phyloP scores from a whole-genome alignment of 2,888 invertebrate species.

The Peribatodes rhomboidaria region DNA sequence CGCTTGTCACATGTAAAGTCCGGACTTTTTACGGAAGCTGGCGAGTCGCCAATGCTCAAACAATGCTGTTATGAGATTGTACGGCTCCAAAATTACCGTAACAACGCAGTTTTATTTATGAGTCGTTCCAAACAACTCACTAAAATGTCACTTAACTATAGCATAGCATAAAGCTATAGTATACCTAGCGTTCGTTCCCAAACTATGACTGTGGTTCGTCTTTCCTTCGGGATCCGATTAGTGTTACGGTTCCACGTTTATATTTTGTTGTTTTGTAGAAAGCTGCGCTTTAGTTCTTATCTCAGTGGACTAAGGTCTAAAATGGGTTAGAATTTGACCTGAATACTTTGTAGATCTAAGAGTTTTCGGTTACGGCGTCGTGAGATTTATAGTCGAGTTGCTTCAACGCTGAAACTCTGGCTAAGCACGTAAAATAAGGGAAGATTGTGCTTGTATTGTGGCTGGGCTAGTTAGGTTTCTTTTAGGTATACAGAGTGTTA shows the following conservation, averaged over 20 bases:
- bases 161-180: no score
- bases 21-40: slow-evolving; percentile 59
- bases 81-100: slow-evolving; percentile 54
- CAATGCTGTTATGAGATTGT: slow-evolving; percentile 71
- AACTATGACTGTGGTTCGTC: slow-evolving; percentile 35
- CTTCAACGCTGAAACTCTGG: slow-evolving; percentile 7
- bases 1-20: slow-evolving; percentile 41
- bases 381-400: slow-evolving; percentile 10
- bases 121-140: slow-evolving; percentile 40
- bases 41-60: slow-evolving; percentile 64
- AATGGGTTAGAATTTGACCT: neutral
- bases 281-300: slow-evolving; percentile 2
- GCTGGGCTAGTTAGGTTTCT: neutral
- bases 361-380: slow-evolving; percentile 15
- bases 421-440: slow-evolving; percentile 5
- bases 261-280: slow-evolving; percentile 14
- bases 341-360: slow-evolving; percentile 9
- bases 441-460: neutral
- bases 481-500: neutral
- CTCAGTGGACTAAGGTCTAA: slow-evolving; percentile 3
- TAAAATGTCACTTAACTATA: no score
- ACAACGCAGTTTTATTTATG: slow-evolving; percentile 54
- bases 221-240: slow-evolving; percentile 29
- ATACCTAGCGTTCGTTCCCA: slow-evolving; percentile 19
- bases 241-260: slow-evolving; percentile 6